A percentile compares a stretch with the other conserved stretches of the same genome.
phyloP scores from a whole-genome alignment of 2,113 vertebrate genomes.

The Proterorhinus semilunaris region DNA sequence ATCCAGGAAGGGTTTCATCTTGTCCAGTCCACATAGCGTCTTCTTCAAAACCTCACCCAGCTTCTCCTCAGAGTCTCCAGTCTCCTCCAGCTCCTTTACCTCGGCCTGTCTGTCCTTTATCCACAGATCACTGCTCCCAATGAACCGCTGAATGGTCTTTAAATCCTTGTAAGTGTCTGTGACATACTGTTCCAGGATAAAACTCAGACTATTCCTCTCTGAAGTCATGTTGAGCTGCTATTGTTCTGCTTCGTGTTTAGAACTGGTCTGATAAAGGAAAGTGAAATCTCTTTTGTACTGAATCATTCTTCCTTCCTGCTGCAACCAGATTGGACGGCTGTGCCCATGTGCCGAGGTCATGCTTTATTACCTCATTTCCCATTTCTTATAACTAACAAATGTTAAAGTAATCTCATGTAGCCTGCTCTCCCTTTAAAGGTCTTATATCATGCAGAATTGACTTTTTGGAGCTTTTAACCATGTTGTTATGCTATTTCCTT shows the following conservation, averaged over 20 bases:
- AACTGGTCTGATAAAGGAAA: too few species aligned
- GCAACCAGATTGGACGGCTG: too few species aligned
- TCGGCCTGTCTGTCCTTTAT: not conserved
- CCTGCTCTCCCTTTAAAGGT: too few species aligned
- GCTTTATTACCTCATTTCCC: too few species aligned
- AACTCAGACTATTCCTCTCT: not conserved
- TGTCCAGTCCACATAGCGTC: constrained; percentile 58
- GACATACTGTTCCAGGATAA: not conserved
- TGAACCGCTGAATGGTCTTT: not conserved
- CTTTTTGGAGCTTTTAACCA: too few species aligned
- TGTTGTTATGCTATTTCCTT: too few species aligned
- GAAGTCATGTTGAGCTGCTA: not conserved
- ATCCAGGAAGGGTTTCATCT: constrained; percentile 62
- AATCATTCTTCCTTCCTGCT: too few species aligned
- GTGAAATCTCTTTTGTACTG: too few species aligned
- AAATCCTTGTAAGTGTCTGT: not conserved
- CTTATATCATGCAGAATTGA: too few species aligned
- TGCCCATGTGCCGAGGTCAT: too few species aligned
- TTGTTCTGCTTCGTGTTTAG: not conserved
- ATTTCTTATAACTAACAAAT: too few species aligned
- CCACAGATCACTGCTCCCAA: not conserved
- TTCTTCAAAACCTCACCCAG: constrained; percentile 47
- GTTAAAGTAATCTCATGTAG: too few species aligned
- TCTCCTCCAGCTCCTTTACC: not conserved
- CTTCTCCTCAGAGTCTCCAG: constrained; percentile 22